Conservation (phyloP, 2,113 vertebrate species). For the Indicator maculatus region DNA sequence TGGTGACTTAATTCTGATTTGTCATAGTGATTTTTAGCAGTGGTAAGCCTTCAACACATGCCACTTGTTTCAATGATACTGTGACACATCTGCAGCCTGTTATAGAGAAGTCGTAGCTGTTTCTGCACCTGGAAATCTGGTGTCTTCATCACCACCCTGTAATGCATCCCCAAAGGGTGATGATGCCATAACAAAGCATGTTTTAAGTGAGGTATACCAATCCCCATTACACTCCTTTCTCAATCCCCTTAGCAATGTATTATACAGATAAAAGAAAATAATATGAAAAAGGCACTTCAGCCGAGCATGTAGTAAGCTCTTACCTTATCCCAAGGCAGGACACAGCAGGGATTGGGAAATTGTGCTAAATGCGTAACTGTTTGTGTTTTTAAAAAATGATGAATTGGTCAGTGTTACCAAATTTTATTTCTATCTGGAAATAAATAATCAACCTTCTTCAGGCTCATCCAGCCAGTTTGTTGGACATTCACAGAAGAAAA, state of each 20-base stretch:
- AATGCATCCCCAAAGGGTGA: slow-evolving; percentile 42
- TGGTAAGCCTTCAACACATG: neutral
- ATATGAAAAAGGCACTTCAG: slow-evolving; percentile 56
- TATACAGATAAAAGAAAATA: neutral
- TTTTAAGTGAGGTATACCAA: slow-evolving; percentile 65
- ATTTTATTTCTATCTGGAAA: neutral
- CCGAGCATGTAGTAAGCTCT: slow-evolving; percentile 34
- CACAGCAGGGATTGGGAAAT: neutral
- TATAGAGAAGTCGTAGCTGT: neutral
- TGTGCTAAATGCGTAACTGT: neutral
- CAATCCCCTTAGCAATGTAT: slow-evolving; percentile 51
- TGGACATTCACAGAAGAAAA: neutral
- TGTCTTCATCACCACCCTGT: slow-evolving; percentile 35
- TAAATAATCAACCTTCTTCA: neutral
- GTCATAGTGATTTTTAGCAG: neutral
- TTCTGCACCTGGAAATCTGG: slow-evolving; percentile 15
- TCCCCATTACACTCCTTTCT: slow-evolving; percentile 62
- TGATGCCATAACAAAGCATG: neutral
- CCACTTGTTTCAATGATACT: neutral
- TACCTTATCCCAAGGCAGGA: slow-evolving; percentile 20
- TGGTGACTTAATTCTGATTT: neutral
- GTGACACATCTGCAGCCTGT: neutral
- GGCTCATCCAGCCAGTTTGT: neutral
- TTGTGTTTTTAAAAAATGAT: neutral
- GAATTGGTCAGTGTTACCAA: slow-evolving; percentile 10